Evolutionary conservation across 2,888 invertebrate genomes (phyloP), one percentile per base, ranked within the genome.

Genomic region (Gymnosoma rotundatum): DNA sequence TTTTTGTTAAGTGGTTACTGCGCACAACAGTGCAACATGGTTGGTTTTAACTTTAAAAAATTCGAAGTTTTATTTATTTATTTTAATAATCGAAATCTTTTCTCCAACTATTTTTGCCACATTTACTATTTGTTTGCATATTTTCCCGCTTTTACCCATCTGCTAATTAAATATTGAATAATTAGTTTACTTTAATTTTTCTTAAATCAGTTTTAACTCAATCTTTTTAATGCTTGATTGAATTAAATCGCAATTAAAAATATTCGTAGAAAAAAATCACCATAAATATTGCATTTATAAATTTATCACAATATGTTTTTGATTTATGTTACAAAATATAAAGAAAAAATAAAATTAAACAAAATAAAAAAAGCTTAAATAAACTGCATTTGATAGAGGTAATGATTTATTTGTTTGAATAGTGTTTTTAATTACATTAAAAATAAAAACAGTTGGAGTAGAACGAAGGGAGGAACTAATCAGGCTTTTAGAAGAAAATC

Each of bases 191-290:
- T 63, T 63, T 8, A 12, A 18, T 50, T 16, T 9, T 66, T 48
- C 14, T 20, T 45, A 48, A 1, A 42, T 63, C 25, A 10, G 21
- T 50, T 10, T 58, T 36, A 58, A 66, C 21, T 38, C 48, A 36
- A 10, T 52, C 14, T n/a, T 20, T 60, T 70, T 63, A 72, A 58
- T 50, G 78, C 61, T 66, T 72, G 72, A 72, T 66, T 72, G 64
- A 72, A 64, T 72, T 64, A 72, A 72, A 78, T 64, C 66, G 78
- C 78, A 79, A 79, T 79, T 79, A 79, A 64, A 58, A 64, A 4
- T 25, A 25, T 3, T 16, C 63, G 18, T 9, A 38, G 50, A n/a
- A 25, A 18, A 42, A 60, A 76, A 52, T 67, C 75, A 76, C 58
- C 56, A 64, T 75, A 75, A 75, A 67, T 25, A 38, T 38, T 10